Conservation (phyloP, 1,140 invertebrate genomes). For the Scylla paramamosain region DNA sequence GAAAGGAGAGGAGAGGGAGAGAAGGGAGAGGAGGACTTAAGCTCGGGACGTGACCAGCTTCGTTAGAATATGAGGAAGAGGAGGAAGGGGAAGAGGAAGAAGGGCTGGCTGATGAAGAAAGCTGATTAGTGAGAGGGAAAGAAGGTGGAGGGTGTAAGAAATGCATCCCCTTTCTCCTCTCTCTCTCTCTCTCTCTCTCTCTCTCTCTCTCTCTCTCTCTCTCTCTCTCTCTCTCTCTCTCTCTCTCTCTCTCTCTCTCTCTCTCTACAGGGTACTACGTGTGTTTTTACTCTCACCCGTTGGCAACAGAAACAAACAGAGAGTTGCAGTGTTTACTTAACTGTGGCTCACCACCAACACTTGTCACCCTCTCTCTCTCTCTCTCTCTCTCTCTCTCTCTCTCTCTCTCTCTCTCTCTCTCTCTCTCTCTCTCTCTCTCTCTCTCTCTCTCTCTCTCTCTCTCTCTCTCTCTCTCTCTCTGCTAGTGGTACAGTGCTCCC, state of each 20-base stretch:
- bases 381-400: not conserved
- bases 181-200: slow-evolving; percentile 3
- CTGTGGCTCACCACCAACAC: not conserved
- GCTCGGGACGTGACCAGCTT: too few relatives aligned
- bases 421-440: not conserved
- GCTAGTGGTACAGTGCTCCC: not conserved
- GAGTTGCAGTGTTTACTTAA: too few relatives aligned
- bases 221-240: slow-evolving; percentile 31
- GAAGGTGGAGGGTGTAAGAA: not conserved
- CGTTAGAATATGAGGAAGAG: not conserved
- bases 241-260: slow-evolving; percentile 57
- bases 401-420: not conserved
- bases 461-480: not conserved
- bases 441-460: not conserved
- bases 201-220: slow-evolving; percentile 4
- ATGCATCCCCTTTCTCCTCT: not conserved
- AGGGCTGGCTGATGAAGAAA: not conserved
- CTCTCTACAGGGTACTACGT: not conserved
- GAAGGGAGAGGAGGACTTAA: not conserved
- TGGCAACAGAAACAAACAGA: not conserved
- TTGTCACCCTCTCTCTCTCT: not conserved
- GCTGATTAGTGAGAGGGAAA: not conserved
- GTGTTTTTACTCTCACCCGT: not conserved
- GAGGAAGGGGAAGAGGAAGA: not conserved
- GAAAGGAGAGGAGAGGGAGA: not conserved